A percentile compares a stretch with the other conserved stretches of the same genome.
Conservation (phyloP, 2,797 vertebrate species). For the Phalloptychus januarius region DNA sequence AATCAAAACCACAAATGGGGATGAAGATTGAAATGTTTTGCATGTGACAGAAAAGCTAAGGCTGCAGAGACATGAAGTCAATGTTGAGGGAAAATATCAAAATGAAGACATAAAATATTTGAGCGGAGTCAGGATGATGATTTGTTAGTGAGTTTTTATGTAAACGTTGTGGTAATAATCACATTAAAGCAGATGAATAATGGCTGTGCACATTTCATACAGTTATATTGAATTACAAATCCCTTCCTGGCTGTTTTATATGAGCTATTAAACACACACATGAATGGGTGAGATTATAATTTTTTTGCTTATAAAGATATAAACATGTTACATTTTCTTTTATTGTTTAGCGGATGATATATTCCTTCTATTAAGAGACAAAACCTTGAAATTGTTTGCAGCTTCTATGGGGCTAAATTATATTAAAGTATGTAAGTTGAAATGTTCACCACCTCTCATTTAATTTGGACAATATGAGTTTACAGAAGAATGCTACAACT, state of each 20-base stretch:
- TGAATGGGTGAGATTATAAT: neutral
- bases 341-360: neutral
- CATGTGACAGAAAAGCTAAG: neutral
- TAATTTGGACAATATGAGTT: neutral
- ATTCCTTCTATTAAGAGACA: neutral
- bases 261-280: neutral
- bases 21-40: neutral
- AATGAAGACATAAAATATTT: neutral
- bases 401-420: neutral
- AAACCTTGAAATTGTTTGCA: neutral
- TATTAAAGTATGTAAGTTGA: neutral
- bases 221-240: neutral
- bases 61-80: neutral
- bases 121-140: neutral
- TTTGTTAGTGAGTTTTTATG: neutral
- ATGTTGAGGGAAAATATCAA: neutral
- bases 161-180: neutral
- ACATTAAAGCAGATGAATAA: constrained; percentile 10
- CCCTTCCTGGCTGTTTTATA: neutral
- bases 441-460: neutral
- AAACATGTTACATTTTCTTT: neutral
- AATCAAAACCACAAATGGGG: neutral
- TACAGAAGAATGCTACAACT: neutral
- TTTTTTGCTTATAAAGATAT: neutral
- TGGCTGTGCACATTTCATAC: neutral